phyloP scores from a whole-genome alignment of 2,113 vertebrate species.

The Nanorana parkeri region DNA sequence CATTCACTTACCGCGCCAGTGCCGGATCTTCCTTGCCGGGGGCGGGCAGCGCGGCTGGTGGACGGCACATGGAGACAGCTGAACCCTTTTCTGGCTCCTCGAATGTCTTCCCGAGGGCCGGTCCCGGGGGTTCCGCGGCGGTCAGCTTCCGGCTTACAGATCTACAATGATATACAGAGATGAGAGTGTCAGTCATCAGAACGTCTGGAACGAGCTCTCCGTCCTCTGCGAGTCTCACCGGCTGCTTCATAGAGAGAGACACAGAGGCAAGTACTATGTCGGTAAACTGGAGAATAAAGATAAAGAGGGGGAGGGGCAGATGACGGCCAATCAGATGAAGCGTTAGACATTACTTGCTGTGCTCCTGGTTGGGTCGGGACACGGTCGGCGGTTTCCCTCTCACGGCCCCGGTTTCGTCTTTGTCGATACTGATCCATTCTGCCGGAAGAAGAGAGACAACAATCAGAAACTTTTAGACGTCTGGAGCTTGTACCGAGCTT shows the following conservation, averaged over 20 bases:
- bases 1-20: slow-evolving; percentile 72
- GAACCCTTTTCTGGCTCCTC: slow-evolving; percentile 83
- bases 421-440: slow-evolving; percentile 98
- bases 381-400: slow-evolving; percentile 79
- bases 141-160: slow-evolving; percentile 75
- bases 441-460: not conserved
- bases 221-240: too few species aligned
- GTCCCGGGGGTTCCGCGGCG: slow-evolving; percentile 57
- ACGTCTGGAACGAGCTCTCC: too few species aligned
- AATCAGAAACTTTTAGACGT: not conserved
- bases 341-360: slow-evolving; percentile 71
- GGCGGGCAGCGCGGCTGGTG: slow-evolving; percentile 67
- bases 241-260: too few species aligned
- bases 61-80: slow-evolving; percentile 60
- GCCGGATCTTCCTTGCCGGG: slow-evolving; percentile 75
- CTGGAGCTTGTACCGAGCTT: too few species aligned
- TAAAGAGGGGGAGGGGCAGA: not conserved
- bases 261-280: too few species aligned
- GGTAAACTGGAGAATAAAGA: too few species aligned
- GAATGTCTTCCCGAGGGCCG: slow-evolving; percentile 73
- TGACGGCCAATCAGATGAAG: not conserved
- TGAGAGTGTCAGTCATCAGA: too few species aligned
- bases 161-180: too few species aligned
- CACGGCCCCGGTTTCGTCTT: slow-evolving; percentile 84
- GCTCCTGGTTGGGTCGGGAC: slow-evolving; percentile 80